Conservation (phyloP, 2,888 invertebrate genomes). For the Andrena camellia region DNA sequence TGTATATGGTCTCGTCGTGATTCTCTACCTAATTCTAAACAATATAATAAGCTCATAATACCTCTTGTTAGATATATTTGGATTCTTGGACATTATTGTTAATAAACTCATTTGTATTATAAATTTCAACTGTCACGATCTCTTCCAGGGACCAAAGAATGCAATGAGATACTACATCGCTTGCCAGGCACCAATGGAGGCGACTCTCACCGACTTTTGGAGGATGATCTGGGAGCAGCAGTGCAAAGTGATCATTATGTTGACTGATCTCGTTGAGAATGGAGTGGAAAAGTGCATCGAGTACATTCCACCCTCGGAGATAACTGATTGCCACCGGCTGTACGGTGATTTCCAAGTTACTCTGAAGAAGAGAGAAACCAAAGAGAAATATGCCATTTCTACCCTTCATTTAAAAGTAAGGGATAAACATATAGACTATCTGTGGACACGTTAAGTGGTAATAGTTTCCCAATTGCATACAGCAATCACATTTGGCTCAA, state of each 20-base stretch:
- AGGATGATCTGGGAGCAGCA: conserved; percentile 98
- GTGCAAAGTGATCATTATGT: conserved; percentile 94
- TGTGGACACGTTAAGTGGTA: too few species aligned
- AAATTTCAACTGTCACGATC: background rate
- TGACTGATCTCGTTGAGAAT: conserved; percentile 95
- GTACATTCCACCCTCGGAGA: conserved; percentile 96
- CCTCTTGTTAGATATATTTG: too few species aligned
- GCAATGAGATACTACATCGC: conserved; percentile 95
- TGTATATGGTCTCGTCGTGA: too few species aligned
- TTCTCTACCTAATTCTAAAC: too few species aligned
- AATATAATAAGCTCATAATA: too few species aligned
- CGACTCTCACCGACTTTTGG: conserved; percentile 96
- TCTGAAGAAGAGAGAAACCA: conserved; percentile 94
- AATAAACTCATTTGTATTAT: too few species aligned
- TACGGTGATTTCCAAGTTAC: conserved; percentile 96
- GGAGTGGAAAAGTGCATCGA: conserved; percentile 96
- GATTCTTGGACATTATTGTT: too few species aligned
- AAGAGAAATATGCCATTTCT: conserved; percentile 96
- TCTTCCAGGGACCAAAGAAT: conserved; percentile 92
- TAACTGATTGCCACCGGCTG: conserved; percentile 94
- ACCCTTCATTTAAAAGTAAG: conserved; percentile 91
- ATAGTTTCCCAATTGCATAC: too few species aligned
- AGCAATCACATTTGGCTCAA: background rate
- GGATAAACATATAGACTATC: background rate
- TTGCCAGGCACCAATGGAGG: conserved; percentile 95